Conservation (phyloP, 2,113 vertebrate species). For the Halichoerus grypus region DNA sequence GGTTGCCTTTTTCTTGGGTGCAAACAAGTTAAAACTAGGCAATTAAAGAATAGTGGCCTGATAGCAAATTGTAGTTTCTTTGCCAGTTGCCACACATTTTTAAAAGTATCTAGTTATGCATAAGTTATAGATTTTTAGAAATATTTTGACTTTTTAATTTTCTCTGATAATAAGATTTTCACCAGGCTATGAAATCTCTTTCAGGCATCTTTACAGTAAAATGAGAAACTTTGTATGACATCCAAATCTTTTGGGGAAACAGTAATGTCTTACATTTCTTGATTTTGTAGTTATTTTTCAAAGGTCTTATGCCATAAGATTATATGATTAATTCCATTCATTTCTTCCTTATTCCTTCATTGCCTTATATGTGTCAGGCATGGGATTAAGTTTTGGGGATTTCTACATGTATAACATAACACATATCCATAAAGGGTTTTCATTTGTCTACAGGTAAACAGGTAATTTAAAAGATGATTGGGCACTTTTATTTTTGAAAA, state of each 20-base stretch:
- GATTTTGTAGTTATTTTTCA: background rate
- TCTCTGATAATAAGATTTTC: constrained; percentile 7
- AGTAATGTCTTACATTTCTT: background rate
- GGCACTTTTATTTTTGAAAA: background rate
- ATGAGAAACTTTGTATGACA: background rate
- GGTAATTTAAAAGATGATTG: constrained; percentile 27
- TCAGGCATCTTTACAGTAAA: background rate
- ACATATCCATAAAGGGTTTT: background rate
- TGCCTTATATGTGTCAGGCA: background rate
- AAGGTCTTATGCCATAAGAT: background rate
- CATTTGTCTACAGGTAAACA: background rate
- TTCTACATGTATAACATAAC: background rate
- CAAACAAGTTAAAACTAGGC: background rate
- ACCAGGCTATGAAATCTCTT: background rate
- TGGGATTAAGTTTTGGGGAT: background rate
- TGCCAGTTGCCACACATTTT: background rate
- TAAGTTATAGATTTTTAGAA: background rate
- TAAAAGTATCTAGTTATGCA: background rate
- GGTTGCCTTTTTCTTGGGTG: background rate
- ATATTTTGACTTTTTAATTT: constrained; percentile 4
- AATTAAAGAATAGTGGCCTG: background rate
- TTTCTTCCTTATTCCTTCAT: background rate
- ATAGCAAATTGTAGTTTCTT: background rate
- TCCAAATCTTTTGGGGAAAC: constrained; percentile 24
- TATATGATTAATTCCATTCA: background rate